Base-by-base conservation (phyloP, 2,888 invertebrate species). In the Xestia c-nigrum region DNA sequence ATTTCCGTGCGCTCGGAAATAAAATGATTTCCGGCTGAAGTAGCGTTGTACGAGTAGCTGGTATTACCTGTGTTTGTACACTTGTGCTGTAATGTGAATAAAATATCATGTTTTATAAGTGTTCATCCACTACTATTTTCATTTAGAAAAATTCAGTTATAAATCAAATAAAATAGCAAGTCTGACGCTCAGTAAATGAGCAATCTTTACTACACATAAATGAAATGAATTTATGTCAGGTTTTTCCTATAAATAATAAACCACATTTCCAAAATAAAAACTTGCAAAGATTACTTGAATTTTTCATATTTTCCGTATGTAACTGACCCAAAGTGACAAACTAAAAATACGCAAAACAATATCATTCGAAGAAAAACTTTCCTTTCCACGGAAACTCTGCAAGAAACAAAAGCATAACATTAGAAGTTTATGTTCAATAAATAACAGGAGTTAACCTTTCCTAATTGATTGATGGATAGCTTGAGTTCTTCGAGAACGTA, bases 401-500 rank as follows among this genome's bases (percentile, higher is more conserved):
- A 74, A 69, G 69, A 74, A 86, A 78, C 72, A 75, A 81, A 80
- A 66, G 68, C 68, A 74, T 76, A 78, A 76, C 71, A 78, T 77
- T 66, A 66, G 67, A 81, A 75, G 85, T 74, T 87, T 76, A 84
- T 90, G 87, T 86, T 87, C 88, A 87, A 89, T 91, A 90, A 88
- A 89, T 89, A 88, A 89, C 76, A 78, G 70, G 78, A 80, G 87
- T 82, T 86, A 88, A 89, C 85, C 87, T 68, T 80, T 84, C 81
- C 84, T 92, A 91, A 92, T 91, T 91, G 90, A 90, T 90, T 91
- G 92, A 92, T 91, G 89, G 91, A 89, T 90, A 86, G 83, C 81
- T 89, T 89, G 76, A 78, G 70, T 71, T 66, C 74, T 68, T 66
- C 59, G 72, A 19, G 63, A 83, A 77, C 77, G 55, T 74, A 77